These are phyloP conservation scores for Carassius carassius DNA, from an alignment of 2,113 vertebrate genomes.

Conservation along the genomic window DNA sequence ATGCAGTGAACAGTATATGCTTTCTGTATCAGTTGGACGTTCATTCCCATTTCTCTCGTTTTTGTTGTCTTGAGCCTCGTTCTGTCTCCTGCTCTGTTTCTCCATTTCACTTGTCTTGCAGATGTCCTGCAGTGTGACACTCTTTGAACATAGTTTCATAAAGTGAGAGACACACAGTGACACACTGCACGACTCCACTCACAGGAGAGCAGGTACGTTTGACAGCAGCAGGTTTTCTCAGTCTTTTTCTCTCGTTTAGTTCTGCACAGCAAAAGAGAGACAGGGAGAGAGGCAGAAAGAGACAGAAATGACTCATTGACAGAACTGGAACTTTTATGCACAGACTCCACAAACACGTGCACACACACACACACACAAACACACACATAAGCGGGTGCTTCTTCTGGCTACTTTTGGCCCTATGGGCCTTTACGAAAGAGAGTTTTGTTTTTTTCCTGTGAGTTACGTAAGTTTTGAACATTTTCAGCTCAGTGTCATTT, in stretches of 20 bases:
- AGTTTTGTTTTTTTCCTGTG: too few species aligned
- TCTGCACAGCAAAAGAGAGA: constrained; percentile 16
- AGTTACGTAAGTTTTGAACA: neutral
- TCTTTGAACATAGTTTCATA: constrained; percentile 20
- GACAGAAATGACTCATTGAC: constrained; percentile 20
- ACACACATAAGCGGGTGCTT: neutral
- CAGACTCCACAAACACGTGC: constrained; percentile 11
- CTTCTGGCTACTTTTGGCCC: neutral
- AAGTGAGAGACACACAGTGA: constrained; percentile 25
- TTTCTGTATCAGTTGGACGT: neutral
- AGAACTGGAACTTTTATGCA: constrained; percentile 10
- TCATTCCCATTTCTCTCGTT: neutral
- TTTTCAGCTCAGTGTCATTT: neutral
- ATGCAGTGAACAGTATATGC: neutral
- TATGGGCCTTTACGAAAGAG: neutral
- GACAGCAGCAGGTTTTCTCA: constrained; percentile 32
- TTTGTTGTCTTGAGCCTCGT: neutral
- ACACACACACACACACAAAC: neutral
- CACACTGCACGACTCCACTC: constrained; percentile 24
- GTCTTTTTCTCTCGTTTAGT: constrained; percentile 4
- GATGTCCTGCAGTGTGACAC: constrained; percentile 25
- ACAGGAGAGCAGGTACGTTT: constrained; percentile 16
- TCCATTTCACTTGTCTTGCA: constrained; percentile 1
- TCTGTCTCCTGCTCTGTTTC: neutral
- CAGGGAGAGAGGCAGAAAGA: neutral